phyloP scores from a whole-genome alignment of 2,113 vertebrate genomes.

The Typhlomys cinereus region DNA sequence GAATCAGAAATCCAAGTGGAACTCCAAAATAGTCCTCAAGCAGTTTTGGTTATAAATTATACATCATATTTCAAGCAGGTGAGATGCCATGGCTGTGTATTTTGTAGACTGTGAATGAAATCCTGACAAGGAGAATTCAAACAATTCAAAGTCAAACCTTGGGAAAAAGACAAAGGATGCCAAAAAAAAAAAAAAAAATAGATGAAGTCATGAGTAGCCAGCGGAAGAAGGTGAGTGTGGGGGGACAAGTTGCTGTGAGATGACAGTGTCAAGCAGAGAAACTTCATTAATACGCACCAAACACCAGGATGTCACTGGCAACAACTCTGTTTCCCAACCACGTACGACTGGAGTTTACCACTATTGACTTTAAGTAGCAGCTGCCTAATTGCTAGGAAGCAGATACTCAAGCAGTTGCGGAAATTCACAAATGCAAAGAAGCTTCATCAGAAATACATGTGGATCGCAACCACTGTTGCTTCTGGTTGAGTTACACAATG shows the following conservation, averaged over 20 bases:
- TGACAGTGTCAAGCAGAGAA: slow-evolving; percentile 38
- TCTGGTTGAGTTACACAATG: slow-evolving; percentile 19
- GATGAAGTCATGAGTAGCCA: slow-evolving; percentile 60
- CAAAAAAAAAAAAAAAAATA: slow-evolving; percentile 67
- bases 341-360: slow-evolving; percentile 71
- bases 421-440: slow-evolving; percentile 69
- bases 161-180: slow-evolving; percentile 45
- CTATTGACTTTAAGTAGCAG: slow-evolving; percentile 75
- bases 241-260: slow-evolving; percentile 21
- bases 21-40: slow-evolving; percentile 43
- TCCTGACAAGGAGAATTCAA: slow-evolving; percentile 61
- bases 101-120: slow-evolving; percentile 53
- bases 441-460: slow-evolving; percentile 38
- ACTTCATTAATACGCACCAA: slow-evolving; percentile 66
- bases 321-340: slow-evolving; percentile 67
- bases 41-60: slow-evolving; percentile 64
- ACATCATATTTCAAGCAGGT: slow-evolving; percentile 43
- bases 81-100: slow-evolving; percentile 31
- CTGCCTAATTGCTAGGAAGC: slow-evolving; percentile 64
- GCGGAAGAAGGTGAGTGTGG: slow-evolving; percentile 59
- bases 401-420: slow-evolving; percentile 58
- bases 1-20: slow-evolving; percentile 55
- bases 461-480: neutral
- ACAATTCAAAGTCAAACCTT: slow-evolving; percentile 56
- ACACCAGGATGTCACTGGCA: no score